Evolutionary conservation across 2,797 vertebrate genomes (phyloP).

Genomic region (Megaceryle alcyon): DNA sequence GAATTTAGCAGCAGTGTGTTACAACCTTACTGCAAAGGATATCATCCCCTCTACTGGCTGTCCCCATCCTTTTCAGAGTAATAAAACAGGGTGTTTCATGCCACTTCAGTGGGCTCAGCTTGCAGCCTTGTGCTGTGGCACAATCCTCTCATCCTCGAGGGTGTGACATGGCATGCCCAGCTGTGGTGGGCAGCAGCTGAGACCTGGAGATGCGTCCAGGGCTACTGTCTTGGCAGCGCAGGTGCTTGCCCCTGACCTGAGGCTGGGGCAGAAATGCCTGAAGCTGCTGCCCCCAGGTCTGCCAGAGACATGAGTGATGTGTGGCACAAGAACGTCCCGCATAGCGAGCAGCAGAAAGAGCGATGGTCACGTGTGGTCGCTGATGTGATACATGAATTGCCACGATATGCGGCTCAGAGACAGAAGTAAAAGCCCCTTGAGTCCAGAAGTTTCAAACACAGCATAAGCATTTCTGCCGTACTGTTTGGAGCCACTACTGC

Average conservation of each 20-base stretch:
- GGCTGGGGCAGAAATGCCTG: background rate
- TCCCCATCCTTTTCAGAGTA: background rate
- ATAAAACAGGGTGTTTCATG: background rate
- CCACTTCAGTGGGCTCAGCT: background rate
- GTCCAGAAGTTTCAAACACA: background rate
- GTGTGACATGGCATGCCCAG: background rate
- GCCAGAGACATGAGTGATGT: background rate
- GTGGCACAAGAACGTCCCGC: background rate
- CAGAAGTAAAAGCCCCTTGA: background rate
- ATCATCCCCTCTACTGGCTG: background rate
- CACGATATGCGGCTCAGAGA: background rate
- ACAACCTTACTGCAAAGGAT: background rate
- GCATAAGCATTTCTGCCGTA: background rate
- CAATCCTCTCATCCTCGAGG: background rate
- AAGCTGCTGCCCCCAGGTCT: background rate
- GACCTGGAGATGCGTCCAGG: rapidly evolving
- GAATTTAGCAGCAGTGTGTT: background rate
- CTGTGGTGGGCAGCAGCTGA: rapidly evolving
- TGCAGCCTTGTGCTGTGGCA: background rate
- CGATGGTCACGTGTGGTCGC: background rate
- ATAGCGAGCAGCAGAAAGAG: background rate
- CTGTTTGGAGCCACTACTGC: background rate
- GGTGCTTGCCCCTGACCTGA: background rate
- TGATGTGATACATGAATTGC: background rate
- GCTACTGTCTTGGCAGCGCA: background rate